phyloP scores from a whole-genome alignment of 1,140 invertebrate genomes.

The Wiebesia pumilae region DNA sequence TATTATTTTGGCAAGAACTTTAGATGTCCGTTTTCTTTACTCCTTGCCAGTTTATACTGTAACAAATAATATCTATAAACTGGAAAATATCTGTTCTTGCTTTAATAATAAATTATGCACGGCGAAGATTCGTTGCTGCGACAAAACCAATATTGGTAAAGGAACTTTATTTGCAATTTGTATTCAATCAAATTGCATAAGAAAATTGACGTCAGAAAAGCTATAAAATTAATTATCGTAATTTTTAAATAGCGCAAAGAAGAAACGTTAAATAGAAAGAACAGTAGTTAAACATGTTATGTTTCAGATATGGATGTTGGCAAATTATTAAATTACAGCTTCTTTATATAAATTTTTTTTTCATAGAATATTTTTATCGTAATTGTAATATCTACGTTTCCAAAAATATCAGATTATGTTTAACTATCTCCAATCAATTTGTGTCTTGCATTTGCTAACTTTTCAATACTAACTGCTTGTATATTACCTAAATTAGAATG shows the following conservation, averaged over 20 bases:
- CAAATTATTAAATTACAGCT: slow-evolving; percentile 19
- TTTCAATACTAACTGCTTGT: slow-evolving; percentile 65
- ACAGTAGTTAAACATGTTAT: slow-evolving; percentile 2
- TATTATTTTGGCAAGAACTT: slow-evolving; percentile 41
- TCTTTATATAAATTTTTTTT: slow-evolving; percentile 31
- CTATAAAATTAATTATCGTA: slow-evolving; percentile 17
- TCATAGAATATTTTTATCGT: slow-evolving; percentile 38
- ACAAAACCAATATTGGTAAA: slow-evolving; percentile 46
- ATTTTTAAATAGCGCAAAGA: slow-evolving; percentile 18
- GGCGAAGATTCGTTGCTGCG: slow-evolving; percentile 46
- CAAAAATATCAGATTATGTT: slow-evolving; percentile 22
- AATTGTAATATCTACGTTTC: slow-evolving; percentile 31
- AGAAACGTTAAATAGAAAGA: slow-evolving; percentile 11
- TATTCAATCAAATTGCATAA: slow-evolving; percentile 24
- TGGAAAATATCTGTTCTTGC: slow-evolving; percentile 20
- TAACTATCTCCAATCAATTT: slow-evolving; percentile 61
- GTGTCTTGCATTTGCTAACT: slow-evolving; percentile 62
- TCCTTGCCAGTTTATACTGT: neutral
- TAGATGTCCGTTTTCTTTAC: neutral
- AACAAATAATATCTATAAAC: neutral
- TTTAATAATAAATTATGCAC: neutral
- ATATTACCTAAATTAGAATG: slow-evolving; percentile 62
- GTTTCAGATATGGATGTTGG: slow-evolving; percentile 25
- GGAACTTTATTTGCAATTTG: slow-evolving; percentile 51
- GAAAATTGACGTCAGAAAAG: slow-evolving; percentile 4